A percentile compares a stretch with the other conserved stretches of the same genome.
Evolutionary conservation across 2,113 vertebrate species (phyloP).

Genomic region (Chaenogobius annularis): DNA sequence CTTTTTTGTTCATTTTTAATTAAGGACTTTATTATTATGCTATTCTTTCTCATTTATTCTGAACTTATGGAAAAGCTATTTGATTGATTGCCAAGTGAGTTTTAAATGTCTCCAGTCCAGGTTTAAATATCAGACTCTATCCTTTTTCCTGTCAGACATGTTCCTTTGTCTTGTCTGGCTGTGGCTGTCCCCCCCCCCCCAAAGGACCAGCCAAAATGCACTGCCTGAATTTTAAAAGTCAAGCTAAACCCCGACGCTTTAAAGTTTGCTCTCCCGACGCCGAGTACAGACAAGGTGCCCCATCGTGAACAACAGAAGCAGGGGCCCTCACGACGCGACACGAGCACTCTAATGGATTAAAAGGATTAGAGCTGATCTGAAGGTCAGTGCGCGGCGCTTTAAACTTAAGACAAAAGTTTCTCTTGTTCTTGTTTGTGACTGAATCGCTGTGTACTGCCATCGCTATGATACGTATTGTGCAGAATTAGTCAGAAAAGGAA

Average conservation of each 20-base stretch:
- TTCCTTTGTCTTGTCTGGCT: too few species aligned
- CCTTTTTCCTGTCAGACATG: too few species aligned
- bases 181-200: too few species aligned
- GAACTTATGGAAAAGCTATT: too few species aligned
- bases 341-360: slow-evolving; percentile 38
- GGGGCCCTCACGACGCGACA: background rate
- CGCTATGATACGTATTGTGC: background rate
- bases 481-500: too few species aligned
- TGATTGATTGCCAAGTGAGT: too few species aligned
- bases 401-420: background rate
- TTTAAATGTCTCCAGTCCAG: too few species aligned
- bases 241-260: slow-evolving; percentile 17
- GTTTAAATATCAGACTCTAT: too few species aligned
- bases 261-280: slow-evolving; percentile 17
- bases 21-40: too few species aligned
- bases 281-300: slow-evolving; percentile 10
- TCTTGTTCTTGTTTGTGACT: background rate
- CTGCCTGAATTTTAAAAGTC: slow-evolving; percentile 31
- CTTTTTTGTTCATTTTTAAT: too few species aligned
- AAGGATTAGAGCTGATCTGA: slow-evolving; percentile 35
- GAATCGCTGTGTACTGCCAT: background rate
- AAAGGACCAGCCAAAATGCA: slow-evolving; percentile 9
- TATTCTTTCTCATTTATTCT: too few species aligned
- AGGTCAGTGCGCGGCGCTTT: slow-evolving; percentile 28
- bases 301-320: slow-evolving; percentile 15